A percentile compares a stretch with the other conserved stretches of the same genome.
phyloP scores from a whole-genome alignment of 1,140 invertebrate genomes.

The Drosophila ficusphila region DNA sequence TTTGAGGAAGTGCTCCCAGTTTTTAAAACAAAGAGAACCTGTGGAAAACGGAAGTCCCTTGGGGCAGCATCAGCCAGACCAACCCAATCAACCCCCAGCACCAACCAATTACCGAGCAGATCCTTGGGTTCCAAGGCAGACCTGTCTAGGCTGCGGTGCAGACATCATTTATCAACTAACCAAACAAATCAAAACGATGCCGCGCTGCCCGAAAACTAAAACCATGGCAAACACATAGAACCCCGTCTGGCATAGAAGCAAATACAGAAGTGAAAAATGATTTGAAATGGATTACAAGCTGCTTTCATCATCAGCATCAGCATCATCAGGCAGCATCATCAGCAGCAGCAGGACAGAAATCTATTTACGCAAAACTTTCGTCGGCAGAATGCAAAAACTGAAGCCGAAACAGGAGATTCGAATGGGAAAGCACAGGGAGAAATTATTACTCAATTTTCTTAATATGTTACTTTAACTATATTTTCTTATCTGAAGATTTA shows the following conservation, averaged over 20 bases:
- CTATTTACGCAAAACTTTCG: conserved; percentile 78
- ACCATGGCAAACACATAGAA: conserved; percentile 54
- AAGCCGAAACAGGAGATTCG: conserved; percentile 28
- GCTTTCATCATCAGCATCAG: conserved; percentile 62
- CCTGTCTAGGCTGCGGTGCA: conserved; percentile 71
- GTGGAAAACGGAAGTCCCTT: conserved; percentile 4
- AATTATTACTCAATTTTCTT: not conserved
- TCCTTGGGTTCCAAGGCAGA: conserved; percentile 43
- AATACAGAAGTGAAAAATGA: conserved; percentile 79
- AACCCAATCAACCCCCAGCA: conserved; percentile 9
- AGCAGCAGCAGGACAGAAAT: conserved; percentile 53
- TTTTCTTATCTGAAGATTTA: too few species aligned
- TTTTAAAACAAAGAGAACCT: not conserved
- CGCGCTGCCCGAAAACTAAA: conserved; percentile 53
- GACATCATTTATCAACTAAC: conserved; percentile 79
- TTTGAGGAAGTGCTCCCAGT: not conserved
- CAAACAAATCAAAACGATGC: conserved; percentile 79
- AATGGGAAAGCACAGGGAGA: not conserved
- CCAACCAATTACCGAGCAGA: conserved; percentile 32
- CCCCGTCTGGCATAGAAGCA: conserved; percentile 20
- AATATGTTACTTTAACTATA: too few species aligned
- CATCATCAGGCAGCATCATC: conserved; percentile 39
- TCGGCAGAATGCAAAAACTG: conserved; percentile 66
- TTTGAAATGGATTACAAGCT: conserved; percentile 81
- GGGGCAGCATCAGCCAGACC: conserved; percentile 17